Percentiles rank a stretch among this genome's conserved stretches.
Evolutionary conservation across 2,888 invertebrate species (phyloP).

Genomic region (Plebejus argus): DNA sequence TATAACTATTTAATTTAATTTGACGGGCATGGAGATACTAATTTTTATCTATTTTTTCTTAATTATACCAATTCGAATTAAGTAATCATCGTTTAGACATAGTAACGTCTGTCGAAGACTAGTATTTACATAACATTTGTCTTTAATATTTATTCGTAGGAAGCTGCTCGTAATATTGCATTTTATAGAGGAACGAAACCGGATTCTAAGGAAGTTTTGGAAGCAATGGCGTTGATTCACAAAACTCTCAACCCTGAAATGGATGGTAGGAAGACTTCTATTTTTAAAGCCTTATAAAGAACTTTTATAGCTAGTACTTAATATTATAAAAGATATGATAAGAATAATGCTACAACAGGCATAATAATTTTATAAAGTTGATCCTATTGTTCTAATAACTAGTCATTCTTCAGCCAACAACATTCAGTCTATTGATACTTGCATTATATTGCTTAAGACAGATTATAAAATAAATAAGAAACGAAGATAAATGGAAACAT

Average conservation of each 20-base stretch:
- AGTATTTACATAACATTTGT: neutral
- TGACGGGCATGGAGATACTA: no score
- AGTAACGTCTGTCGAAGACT: no score
- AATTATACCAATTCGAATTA: no score
- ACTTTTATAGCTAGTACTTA: neutral
- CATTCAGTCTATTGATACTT: neutral
- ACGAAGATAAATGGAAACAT: neutral
- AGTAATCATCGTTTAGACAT: no score
- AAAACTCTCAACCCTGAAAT: constrained; percentile 50
- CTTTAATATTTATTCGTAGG: constrained; percentile 50
- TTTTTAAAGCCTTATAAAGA: neutral
- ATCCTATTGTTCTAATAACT: neutral
- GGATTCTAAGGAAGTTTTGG: constrained; percentile 52
- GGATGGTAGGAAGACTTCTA: constrained; percentile 41
- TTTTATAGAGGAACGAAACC: constrained; percentile 53
- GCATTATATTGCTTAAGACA: neutral
- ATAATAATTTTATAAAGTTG: neutral
- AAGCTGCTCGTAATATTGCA: constrained; percentile 57
- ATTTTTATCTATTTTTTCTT: no score
- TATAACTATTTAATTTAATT: no score
- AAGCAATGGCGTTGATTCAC: constrained; percentile 53
- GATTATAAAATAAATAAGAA: neutral
- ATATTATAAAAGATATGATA: no score
- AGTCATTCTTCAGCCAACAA: neutral
- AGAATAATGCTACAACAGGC: neutral